Percentiles rank a stretch among this genome's conserved stretches.
Conservation (phyloP, 2,797 vertebrate genomes). For the Myotis myotis region DNA sequence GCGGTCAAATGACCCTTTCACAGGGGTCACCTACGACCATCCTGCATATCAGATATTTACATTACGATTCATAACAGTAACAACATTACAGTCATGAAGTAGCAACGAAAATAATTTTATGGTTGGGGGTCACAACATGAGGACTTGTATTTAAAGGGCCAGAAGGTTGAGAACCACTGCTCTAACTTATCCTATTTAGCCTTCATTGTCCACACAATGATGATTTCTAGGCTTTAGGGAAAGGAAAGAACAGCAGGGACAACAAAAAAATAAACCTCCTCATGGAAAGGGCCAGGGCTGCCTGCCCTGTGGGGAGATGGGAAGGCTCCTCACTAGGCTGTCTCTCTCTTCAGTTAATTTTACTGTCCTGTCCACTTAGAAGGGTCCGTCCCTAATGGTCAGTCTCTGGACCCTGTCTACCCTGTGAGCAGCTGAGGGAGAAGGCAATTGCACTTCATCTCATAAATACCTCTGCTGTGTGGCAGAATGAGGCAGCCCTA, state of each 20-base stretch:
- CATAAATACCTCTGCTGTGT: not conserved
- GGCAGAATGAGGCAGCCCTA: slow-evolving; percentile 37
- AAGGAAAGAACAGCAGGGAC: not conserved
- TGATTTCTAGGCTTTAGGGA: not conserved
- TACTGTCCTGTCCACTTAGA: not conserved
- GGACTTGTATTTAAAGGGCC: no score
- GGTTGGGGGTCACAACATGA: no score
- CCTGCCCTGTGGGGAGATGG: not conserved
- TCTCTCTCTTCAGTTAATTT: not conserved
- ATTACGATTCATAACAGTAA: no score
- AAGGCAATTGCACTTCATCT: slow-evolving; percentile 18
- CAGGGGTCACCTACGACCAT: no score
- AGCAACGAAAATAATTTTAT: no score
- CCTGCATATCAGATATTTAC: no score
- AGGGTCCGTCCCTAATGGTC: not conserved
- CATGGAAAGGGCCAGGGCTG: not conserved
- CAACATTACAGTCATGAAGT: no score
- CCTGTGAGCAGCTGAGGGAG: not conserved
- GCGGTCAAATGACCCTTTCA: no score
- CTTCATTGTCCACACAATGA: not conserved
- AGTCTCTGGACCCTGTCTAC: not conserved
- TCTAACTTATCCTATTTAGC: not conserved
- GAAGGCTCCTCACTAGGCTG: not conserved
- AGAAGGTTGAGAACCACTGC: not conserved
- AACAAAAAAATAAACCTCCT: not conserved